A percentile compares a stretch with the other conserved stretches of the same genome.
Conservation (phyloP, 2,113 vertebrate species). For the Pelusios castaneus region DNA sequence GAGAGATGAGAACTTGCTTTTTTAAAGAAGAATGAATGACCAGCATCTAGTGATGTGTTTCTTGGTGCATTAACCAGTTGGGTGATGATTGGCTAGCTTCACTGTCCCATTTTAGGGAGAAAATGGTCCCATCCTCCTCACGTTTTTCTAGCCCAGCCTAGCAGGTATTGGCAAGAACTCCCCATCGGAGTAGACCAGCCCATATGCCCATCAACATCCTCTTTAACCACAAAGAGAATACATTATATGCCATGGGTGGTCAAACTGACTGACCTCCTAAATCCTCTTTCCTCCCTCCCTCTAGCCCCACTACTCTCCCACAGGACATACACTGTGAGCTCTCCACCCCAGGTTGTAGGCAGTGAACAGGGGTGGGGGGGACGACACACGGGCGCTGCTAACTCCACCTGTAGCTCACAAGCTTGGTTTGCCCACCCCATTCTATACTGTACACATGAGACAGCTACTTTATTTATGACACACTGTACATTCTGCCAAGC, state of each 20-base stretch:
- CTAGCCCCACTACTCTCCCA: too few relatives aligned
- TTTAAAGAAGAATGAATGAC: background rate
- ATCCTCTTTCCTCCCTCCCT: too few relatives aligned
- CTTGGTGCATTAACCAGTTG: background rate
- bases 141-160: background rate
- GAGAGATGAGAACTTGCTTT: background rate
- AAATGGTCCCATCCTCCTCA: background rate
- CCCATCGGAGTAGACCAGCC: too few relatives aligned
- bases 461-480: background rate
- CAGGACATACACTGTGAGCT: too few relatives aligned
- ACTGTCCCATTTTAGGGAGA: background rate
- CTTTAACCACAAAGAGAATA: too few relatives aligned
- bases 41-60: background rate
- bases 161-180: background rate
- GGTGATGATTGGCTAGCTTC: background rate
- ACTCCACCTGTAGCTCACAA: too few relatives aligned
- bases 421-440: too few relatives aligned
- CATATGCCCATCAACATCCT: too few relatives aligned
- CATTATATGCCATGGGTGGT: too few relatives aligned
- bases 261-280: too few relatives aligned
- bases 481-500: background rate
- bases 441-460: background rate
- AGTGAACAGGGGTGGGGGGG: background rate
- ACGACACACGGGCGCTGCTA: background rate
- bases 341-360: too few relatives aligned